Evolutionary conservation across 2,888 invertebrate species (phyloP), one percentile per base, ranked within the genome.

Genomic region (Escarpia spicata): DNA sequence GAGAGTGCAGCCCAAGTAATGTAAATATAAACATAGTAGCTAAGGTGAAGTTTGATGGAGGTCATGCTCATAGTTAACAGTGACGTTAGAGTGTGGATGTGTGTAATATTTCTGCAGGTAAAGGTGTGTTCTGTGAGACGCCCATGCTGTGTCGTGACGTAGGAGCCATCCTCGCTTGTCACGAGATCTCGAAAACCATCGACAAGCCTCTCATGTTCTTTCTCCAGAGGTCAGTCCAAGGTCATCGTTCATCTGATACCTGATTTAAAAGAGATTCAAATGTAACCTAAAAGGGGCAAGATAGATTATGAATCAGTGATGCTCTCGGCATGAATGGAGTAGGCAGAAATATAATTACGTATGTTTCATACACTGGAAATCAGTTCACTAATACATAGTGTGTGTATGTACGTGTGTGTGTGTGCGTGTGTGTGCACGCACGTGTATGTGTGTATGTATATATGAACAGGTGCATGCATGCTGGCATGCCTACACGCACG

Each of bases 141-240:
- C 75, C 75, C 19, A 15, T 75, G 19, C 15, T 75, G 75, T 75
- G 75, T 75, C 75, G 75, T 3, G 75, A 75, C 75, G 19, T 75
- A 19, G n/a, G 75, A 26, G 75, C 75, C 19, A 75, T 75, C 75
- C 26, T 75, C 26, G 75, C 75, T 3, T 75, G 75, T 26, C 75
- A 75, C 19, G 75, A 75, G 75, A 26, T 75, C 75, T 75, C 75
- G 15, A 26, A 75, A 26, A 26, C 75, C 75, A 75, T 75, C 26
- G n/a, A 75, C 75, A 75, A 26, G 19, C 75, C 75, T 75, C 75
- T 75, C 75, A 75, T 75, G 75, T 75, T 75, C 75, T 75, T 75
- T 26, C 75, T 75, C 6, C 26, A 75, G 75, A 75, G 75, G 75
- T 75, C 75, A 75, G 75, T n/a, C 26, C 19, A 75, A 75, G 75